These are phyloP conservation scores for Phengaris alcon DNA, from an alignment of 2,888 invertebrate species.

Conservation along the genomic window DNA sequence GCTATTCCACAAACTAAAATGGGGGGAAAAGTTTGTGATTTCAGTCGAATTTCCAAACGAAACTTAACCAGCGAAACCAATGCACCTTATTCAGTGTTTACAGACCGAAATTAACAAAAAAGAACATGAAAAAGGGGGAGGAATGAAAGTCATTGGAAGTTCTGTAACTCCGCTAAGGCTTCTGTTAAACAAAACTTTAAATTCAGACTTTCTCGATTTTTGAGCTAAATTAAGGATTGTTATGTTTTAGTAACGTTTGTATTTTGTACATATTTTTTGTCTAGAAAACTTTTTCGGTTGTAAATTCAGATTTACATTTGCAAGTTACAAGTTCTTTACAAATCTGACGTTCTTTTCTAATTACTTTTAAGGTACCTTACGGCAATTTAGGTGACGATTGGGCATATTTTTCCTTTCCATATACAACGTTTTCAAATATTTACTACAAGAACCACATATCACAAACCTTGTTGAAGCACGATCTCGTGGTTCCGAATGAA, in stretches of 20 bases:
- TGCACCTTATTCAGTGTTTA: constrained; percentile 35
- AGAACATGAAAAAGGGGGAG: constrained; percentile 33
- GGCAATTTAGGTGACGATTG: neutral
- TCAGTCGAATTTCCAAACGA: constrained; percentile 30
- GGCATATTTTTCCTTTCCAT: neutral
- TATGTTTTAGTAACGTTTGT: constrained; percentile 28
- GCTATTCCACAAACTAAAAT: constrained; percentile 31
- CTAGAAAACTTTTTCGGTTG: constrained; percentile 14
- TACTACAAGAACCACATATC: neutral
- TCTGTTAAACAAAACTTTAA: constrained; percentile 39
- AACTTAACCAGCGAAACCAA: constrained; percentile 32
- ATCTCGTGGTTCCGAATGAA: constrained; percentile 15
- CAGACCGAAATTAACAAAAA: constrained; percentile 39
- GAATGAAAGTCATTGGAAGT: constrained; percentile 38
- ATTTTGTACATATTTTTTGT: constrained; percentile 25
- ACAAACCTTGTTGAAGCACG: neutral
- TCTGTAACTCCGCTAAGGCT: constrained; percentile 41
- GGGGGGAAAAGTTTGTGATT: constrained; percentile 30
- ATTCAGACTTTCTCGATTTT: constrained; percentile 38
- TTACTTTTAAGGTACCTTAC: neutral
- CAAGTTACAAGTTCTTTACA: neutral
- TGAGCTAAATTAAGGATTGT: constrained; percentile 36
- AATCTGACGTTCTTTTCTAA: neutral
- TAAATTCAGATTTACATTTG: constrained; percentile 8
- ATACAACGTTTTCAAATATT: neutral